Evolutionary conservation across 2,797 vertebrate species (phyloP).

Genomic region (Siniperca undulata): DNA sequence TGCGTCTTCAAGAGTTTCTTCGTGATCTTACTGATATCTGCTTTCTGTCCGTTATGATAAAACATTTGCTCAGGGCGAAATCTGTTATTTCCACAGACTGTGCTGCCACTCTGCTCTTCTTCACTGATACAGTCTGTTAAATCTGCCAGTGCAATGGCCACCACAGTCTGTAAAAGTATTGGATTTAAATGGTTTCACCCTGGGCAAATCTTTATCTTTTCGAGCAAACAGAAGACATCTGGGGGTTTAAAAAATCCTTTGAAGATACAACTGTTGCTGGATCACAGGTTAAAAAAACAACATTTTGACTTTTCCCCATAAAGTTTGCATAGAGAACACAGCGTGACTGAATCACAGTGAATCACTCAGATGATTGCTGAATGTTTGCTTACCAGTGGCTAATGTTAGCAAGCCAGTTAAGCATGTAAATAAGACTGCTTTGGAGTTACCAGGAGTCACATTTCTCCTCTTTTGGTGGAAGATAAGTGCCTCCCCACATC

Average conservation of each 20-base stretch:
- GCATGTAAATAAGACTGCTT: neutral
- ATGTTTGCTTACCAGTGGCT: neutral
- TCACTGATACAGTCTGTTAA: slow-evolving; percentile 1
- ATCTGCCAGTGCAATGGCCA: neutral
- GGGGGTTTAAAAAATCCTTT: slow-evolving; percentile 2
- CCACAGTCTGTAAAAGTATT: slow-evolving; percentile 4
- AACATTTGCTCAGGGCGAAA: neutral
- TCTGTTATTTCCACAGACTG: slow-evolving; percentile 6
- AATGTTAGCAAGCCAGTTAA: neutral
- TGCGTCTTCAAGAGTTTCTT: neutral
- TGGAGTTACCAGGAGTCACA: neutral
- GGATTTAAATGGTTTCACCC: slow-evolving; percentile 25
- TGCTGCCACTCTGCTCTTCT: slow-evolving; percentile 7
- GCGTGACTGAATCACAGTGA: neutral
- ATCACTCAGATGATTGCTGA: neutral
- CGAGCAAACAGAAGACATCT: neutral
- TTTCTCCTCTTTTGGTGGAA: neutral
- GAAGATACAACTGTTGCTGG: neutral
- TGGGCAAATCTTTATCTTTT: slow-evolving; percentile 14
- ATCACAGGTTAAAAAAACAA: neutral
- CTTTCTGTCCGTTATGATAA: slow-evolving; percentile 8
- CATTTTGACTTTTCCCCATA: neutral
- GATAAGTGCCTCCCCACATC: neutral
- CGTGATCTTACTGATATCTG: slow-evolving; percentile 7
- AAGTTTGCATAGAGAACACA: neutral